Conservation (phyloP, 2,888 invertebrate species). For the Deilephila elpenor region DNA sequence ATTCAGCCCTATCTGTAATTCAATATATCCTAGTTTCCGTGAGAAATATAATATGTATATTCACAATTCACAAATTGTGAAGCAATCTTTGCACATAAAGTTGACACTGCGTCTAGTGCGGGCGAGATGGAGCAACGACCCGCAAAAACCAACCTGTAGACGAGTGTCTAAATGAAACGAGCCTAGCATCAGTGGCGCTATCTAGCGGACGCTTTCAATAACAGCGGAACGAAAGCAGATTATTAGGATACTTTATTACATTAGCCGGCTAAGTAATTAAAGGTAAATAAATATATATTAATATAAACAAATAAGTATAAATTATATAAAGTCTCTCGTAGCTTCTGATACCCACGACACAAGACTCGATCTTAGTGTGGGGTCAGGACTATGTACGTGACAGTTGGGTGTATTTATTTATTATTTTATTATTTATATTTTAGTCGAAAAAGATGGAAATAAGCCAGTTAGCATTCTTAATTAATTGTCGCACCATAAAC, state of each 20-base stretch:
- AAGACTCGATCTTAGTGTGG: no score
- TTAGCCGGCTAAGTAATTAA: no score
- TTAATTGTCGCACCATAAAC: not conserved
- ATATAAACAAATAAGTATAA: not conserved
- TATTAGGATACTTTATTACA: no score
- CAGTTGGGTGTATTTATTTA: no score
- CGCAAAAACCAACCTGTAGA: slow-evolving; percentile 2
- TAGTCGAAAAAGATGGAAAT: not conserved
- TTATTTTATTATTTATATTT: not conserved
- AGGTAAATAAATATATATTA: not conserved
- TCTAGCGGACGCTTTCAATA: not conserved
- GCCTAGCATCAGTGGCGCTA: not conserved
- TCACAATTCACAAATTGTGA: no score
- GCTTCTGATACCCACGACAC: no score
- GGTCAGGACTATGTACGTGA: no score
- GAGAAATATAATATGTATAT: not conserved
- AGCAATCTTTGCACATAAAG: not conserved
- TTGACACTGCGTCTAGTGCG: not conserved
- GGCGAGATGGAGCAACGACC: not conserved
- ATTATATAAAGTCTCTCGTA: no score
- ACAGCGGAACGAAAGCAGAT: not conserved
- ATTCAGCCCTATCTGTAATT: no score
- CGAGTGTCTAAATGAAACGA: not conserved
- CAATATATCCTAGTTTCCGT: not conserved
- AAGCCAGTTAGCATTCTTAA: not conserved